Base-by-base conservation (phyloP, 2,797 vertebrate genomes). In the Holocentrus rufus region DNA sequence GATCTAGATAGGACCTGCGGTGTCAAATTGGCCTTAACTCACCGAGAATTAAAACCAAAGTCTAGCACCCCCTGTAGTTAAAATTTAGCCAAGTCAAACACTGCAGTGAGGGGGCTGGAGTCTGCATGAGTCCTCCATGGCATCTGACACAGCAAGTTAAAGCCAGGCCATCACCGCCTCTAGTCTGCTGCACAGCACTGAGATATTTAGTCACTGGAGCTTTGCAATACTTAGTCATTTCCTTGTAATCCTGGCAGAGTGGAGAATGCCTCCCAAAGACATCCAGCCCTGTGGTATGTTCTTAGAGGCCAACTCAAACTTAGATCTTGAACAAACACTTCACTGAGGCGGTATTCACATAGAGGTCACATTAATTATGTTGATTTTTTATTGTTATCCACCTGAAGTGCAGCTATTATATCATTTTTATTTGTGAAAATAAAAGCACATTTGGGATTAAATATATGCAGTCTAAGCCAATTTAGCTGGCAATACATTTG, bases 171-270 rank as follows among this genome's bases (percentile, higher is more conserved):
- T 15, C 60, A 23, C 13, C 30, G 20, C 73, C 58, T 36, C 30
- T 36, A 11, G 50, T 8, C 47, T 49, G 44, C 60, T 59, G 30
- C 27, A 46, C 23, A 36, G 47, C 1, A 2, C 18, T 27, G 46
- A 74, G 23, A 79, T 23, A 42, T 17, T 74, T 54, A 71, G 52
- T 77, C 63, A 77, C 2, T 67, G 44, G 49, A 57, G 30, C 49
- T 39, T 10, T 7, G n/a, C 42, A 63, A 64, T 52, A 65, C 65
- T 81, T 50, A 42, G 34, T 20, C 49, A 77, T 63, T 75, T 77
- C 31, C 34, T 54, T 49, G 11, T 65, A 62, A 57, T 23, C 50
- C 0, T 53, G 22, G 14, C 55, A 54, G 18, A 66, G 20, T 55
- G 59, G 46, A 57, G 44, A 72, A 57, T 46, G 47, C 66, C 31